These are phyloP conservation scores for Pyrocoelia pectoralis DNA, from an alignment of 2,888 invertebrate species.

Conservation along the genomic window DNA sequence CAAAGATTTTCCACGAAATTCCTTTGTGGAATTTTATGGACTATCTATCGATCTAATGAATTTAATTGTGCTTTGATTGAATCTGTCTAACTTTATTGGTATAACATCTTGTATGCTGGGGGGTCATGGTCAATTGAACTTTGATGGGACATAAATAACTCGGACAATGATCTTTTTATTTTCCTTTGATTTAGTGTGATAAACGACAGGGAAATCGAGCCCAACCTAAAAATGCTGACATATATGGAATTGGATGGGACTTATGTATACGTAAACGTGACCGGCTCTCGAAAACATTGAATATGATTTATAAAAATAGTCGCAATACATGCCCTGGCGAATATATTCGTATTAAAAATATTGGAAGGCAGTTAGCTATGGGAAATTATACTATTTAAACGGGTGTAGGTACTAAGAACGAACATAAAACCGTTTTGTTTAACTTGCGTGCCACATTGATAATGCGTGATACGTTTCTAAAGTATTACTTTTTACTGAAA, in stretches of 20 bases:
- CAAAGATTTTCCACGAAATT: background rate
- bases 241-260: constrained; percentile 9
- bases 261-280: constrained; percentile 12
- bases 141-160: constrained; percentile 9
- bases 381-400: constrained; percentile 2
- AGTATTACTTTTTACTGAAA: constrained; percentile 31
- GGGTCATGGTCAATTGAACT: constrained; percentile 10
- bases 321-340: background rate
- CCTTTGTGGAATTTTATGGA: background rate
- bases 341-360: background rate
- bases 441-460: constrained; percentile 30
- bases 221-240: constrained; percentile 15
- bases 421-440: constrained; percentile 27
- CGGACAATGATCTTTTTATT: constrained; percentile 12
- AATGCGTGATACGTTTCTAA: constrained; percentile 32
- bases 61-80: background rate
- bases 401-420: constrained; percentile 6
- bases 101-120: constrained; percentile 1
- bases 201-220: constrained; percentile 12
- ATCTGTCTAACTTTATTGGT: constrained; percentile 1
- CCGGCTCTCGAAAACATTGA: constrained; percentile 10
- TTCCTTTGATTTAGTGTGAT: constrained; percentile 12
- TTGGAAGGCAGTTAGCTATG: background rate
- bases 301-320: constrained; percentile 5
- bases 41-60: background rate